These are phyloP conservation scores for Corythoichthys intestinalis DNA, from an alignment of 2,113 vertebrate genomes.

Conservation along the genomic window DNA sequence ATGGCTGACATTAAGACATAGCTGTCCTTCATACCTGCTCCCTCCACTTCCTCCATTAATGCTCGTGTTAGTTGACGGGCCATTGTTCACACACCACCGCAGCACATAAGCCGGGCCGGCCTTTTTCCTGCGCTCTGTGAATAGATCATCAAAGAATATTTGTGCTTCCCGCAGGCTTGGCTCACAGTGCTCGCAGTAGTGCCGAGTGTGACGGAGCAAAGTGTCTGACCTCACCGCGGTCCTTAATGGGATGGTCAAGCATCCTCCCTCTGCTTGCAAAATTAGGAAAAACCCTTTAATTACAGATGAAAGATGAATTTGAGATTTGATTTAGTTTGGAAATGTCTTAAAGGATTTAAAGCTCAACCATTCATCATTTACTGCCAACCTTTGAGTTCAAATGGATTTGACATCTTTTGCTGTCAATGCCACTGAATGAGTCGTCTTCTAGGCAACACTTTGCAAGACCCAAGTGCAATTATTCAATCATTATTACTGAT, in stretches of 20 bases:
- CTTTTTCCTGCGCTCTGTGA: conserved; percentile 49
- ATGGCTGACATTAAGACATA: conserved; percentile 40
- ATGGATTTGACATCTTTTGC: too few species aligned
- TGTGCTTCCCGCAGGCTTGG: conserved; percentile 1
- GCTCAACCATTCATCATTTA: neutral
- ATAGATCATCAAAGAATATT: conserved; percentile 26
- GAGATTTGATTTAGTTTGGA: neutral
- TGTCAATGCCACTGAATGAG: too few species aligned
- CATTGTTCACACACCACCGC: conserved; percentile 57
- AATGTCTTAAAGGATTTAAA: neutral
- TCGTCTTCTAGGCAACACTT: neutral
- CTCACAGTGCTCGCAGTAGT: neutral
- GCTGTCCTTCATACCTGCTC: conserved; percentile 44
- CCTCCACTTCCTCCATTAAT: conserved; percentile 54
- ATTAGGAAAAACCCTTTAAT: neutral
- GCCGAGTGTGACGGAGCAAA: too few species aligned
- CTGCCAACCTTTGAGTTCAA: too few species aligned
- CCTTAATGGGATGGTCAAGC: neutral
- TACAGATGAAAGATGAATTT: neutral
- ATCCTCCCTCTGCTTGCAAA: neutral
- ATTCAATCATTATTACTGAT: conserved; percentile 48
- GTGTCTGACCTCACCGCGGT: neutral
- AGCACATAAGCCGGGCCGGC: conserved; percentile 23
- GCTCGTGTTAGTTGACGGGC: conserved; percentile 43
- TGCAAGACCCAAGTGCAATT: conserved; percentile 29